phyloP scores from a whole-genome alignment of 2,797 vertebrate species.

The Anguilla anguilla region DNA sequence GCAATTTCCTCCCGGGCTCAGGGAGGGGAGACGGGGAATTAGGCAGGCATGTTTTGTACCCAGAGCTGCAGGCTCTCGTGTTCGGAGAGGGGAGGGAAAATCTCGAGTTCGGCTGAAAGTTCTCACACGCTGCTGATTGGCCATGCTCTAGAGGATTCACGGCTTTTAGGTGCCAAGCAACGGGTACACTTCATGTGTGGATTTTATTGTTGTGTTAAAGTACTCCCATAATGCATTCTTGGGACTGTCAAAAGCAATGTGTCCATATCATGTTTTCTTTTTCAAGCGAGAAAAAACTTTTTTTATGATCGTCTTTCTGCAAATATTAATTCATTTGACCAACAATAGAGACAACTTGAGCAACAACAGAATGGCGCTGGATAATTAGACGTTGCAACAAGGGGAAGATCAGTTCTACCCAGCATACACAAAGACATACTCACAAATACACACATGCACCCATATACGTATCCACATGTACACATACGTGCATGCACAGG shows the following conservation, averaged over 20 bases:
- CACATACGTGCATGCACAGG: neutral
- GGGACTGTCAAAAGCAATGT: neutral
- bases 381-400: too few relatives aligned
- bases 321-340: neutral
- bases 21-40: neutral
- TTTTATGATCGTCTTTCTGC: neutral
- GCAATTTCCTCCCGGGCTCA: slow-evolving; percentile 7
- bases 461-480: neutral
- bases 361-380: too few relatives aligned
- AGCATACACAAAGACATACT: neutral
- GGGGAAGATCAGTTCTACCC: neutral
- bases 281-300: neutral
- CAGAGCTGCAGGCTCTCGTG: neutral
- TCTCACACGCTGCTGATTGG: neutral
- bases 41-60: neutral
- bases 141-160: neutral
- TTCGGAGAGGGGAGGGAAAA: neutral
- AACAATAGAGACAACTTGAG: neutral
- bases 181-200: neutral
- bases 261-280: neutral
- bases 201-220: neutral
- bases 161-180: neutral
- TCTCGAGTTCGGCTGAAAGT: neutral
- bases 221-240: neutral
- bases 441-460: neutral